Conservation (phyloP, 2,113 vertebrate genomes). For the Aphyosemion australe region DNA sequence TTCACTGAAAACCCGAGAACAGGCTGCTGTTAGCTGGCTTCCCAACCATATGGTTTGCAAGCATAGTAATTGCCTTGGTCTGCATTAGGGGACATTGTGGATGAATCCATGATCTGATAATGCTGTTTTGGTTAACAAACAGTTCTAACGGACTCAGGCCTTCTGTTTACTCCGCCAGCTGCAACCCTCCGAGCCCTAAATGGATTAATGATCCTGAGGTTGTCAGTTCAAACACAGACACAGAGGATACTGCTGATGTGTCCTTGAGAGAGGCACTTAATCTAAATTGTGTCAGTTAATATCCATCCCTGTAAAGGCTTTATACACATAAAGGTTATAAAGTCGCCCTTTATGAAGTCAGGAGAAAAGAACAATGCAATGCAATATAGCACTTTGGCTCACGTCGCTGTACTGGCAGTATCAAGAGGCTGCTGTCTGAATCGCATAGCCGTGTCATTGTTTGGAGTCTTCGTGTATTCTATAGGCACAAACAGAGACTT, state of each 20-base stretch:
- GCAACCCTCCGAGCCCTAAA: conserved; percentile 55
- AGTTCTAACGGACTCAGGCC: conserved; percentile 55
- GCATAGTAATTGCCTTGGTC: conserved; percentile 48
- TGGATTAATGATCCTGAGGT: conserved; percentile 70
- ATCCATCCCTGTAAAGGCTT: conserved; percentile 71
- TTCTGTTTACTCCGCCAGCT: conserved; percentile 65
- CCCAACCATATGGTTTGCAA: conserved; percentile 61
- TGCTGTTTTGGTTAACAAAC: conserved; percentile 49
- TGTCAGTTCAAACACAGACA: conserved; percentile 64
- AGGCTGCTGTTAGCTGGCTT: conserved; percentile 61
- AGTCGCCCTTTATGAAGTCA: conserved; percentile 62
- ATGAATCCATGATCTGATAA: conserved; percentile 54
- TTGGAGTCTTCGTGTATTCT: conserved; percentile 31
- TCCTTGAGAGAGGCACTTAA: conserved; percentile 70
- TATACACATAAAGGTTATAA: conserved; percentile 58
- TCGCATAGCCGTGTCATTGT: conserved; percentile 53
- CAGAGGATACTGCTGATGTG: conserved; percentile 59
- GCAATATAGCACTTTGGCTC: conserved; percentile 24
- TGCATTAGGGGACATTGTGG: conserved; percentile 40
- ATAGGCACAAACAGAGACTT: background rate
- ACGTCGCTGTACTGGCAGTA: conserved; percentile 31
- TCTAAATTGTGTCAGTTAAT: conserved; percentile 71
- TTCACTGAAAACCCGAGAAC: conserved; percentile 62
- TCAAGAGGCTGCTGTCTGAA: conserved; percentile 43
- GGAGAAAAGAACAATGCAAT: conserved; percentile 50